Evolutionary conservation across 30 jellyfish, hydroid and myxozoan genomes (phyloP).

Genomic region (Mastigias papua): DNA sequence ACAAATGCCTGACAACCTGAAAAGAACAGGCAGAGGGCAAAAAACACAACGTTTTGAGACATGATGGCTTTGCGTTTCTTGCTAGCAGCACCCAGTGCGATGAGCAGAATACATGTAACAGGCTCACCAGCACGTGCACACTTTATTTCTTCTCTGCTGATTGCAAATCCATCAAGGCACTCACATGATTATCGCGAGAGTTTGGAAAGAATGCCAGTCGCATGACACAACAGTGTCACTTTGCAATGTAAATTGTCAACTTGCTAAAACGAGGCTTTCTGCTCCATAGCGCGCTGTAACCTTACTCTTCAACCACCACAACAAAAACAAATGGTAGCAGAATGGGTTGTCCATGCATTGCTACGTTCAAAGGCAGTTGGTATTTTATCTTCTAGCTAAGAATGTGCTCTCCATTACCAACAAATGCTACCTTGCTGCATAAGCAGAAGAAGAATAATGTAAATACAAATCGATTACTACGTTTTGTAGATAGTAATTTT

Average conservation of each 20-base stretch:
- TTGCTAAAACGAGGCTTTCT: not conserved
- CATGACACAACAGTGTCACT: not conserved
- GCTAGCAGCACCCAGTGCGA: not conserved
- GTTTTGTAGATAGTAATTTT: too few species aligned
- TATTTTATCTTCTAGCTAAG: not conserved
- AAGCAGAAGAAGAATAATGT: not conserved
- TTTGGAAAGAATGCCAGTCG: not conserved
- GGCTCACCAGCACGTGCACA: not conserved
- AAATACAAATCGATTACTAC: too few species aligned
- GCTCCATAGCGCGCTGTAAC: not conserved
- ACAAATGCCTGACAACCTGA: constrained; percentile 25
- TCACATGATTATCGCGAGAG: constrained; percentile 23
- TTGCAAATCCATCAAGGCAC: not conserved
- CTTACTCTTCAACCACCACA: too few species aligned
- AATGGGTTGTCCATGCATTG: not conserved
- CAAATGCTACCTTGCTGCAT: not conserved
- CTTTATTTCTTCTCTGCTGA: not conserved
- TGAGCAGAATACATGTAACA: not conserved
- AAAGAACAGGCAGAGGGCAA: not conserved
- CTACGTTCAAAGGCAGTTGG: not conserved
- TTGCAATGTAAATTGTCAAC: not conserved
- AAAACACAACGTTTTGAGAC: not conserved
- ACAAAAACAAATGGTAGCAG: not conserved
- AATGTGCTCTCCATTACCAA: not conserved
- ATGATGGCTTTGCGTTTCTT: not conserved